These are phyloP conservation scores for Chelonoidis abingdonii DNA, from an alignment of 2,113 vertebrate species.

Conservation along the genomic window DNA sequence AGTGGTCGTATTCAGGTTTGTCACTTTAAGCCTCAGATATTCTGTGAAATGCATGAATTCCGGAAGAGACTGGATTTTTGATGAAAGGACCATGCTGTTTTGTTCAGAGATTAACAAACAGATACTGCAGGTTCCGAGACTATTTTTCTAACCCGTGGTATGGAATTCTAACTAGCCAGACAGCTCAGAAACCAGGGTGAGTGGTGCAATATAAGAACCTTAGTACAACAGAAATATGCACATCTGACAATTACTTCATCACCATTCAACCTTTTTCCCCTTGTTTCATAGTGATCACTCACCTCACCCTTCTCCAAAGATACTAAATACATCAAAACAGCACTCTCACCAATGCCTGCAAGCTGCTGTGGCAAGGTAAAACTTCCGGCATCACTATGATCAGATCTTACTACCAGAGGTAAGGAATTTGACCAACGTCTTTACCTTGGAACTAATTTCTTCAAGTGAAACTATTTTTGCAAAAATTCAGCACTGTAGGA, in stretches of 20 bases:
- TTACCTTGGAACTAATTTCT: not conserved
- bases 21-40: too few relatives aligned
- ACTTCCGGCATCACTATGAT: not conserved
- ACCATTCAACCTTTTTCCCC: not conserved
- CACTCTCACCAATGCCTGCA: not conserved
- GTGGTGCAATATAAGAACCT: not conserved
- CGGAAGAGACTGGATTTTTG: too few relatives aligned
- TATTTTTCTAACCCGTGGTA: too few relatives aligned
- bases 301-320: not conserved
- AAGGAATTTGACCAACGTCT: not conserved
- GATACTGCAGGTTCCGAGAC: too few relatives aligned
- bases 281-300: not conserved
- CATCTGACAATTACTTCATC: not conserved
- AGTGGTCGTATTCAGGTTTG: too few relatives aligned
- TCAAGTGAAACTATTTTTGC: not conserved
- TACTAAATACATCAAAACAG: not conserved
- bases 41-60: too few relatives aligned
- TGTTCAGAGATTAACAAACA: too few relatives aligned
- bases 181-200: not conserved
- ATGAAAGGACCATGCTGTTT: too few relatives aligned
- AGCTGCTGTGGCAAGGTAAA: not conserved
- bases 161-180: not conserved
- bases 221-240: not conserved
- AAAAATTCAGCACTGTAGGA: not conserved
- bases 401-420: not conserved